phyloP scores from a whole-genome alignment of 2,797 vertebrate species.

The Melanotaenia parkinsoni region DNA sequence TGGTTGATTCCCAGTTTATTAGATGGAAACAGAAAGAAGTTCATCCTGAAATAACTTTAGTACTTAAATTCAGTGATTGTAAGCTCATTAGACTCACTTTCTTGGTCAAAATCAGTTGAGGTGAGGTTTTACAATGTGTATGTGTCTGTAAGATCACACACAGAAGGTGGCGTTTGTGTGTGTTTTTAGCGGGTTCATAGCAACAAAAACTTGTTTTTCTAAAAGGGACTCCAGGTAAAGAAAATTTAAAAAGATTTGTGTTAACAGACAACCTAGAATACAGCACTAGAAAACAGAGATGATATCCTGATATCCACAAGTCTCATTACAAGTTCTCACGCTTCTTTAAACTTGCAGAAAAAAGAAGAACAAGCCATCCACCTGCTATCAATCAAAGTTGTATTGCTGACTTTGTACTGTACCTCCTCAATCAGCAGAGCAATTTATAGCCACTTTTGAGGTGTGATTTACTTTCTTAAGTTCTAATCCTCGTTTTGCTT shows the following conservation, averaged over 20 bases:
- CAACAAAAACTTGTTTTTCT: conserved; percentile 13
- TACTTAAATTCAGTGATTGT: conserved; percentile 42
- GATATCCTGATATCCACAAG: background rate
- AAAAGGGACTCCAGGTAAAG: conserved; percentile 10
- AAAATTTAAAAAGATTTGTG: conserved; percentile 7
- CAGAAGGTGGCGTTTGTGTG: conserved; percentile 39
- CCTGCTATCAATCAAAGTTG: conserved; percentile 17
- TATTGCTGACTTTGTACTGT: conserved; percentile 37
- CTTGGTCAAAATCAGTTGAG: conserved; percentile 37
- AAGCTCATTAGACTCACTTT: conserved; percentile 41
- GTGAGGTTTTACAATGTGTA: conserved; percentile 34
- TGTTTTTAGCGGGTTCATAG: conserved; percentile 31
- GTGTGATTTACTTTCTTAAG: conserved; percentile 40
- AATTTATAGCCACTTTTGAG: conserved; percentile 35
- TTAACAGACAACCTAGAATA: conserved; percentile 6
- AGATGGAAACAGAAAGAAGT: conserved; percentile 52
- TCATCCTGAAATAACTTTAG: conserved; percentile 56
- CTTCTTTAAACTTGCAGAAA: conserved; percentile 13
- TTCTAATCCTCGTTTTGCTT: conserved; percentile 46
- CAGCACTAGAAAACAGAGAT: background rate
- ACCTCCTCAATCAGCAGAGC: conserved; percentile 29
- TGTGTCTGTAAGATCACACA: conserved; percentile 22
- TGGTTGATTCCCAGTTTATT: conserved; percentile 69
- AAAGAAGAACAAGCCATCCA: background rate
- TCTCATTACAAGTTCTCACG: conserved; percentile 4